Evolutionary conservation across 2,113 vertebrate genomes (phyloP), one percentile per base, ranked within the genome.

Genomic region (Malurus cyaneus): DNA sequence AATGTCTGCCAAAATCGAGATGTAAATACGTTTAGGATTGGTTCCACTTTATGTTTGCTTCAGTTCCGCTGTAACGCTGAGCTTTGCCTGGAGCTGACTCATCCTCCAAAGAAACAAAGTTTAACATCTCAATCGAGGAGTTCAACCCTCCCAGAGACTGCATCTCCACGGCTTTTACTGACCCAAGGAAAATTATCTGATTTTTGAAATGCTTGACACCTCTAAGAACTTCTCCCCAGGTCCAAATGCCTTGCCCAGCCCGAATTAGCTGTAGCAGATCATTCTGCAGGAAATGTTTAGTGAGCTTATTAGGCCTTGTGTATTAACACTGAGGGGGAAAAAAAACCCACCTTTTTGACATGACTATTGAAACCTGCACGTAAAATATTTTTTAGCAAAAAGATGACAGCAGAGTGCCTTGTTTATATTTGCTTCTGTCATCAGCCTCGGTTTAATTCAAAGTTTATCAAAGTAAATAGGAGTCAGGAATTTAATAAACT

Each of bases 21-120:
- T 89, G 95, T 88, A 95, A 92, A 95, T 93, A 80, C 81, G 93
- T 93, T 92, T 94, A 67, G 90, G 76, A 95, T 92, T 88, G 85
- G 94, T 97, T 96, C 92, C 94, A 95, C 92, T 96, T 94, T 71
- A 92, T 91, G 90, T 92, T 95, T 96, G 95, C 88, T 97, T 95
- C 86, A 92, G 94, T 96, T 96, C 93, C 16, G 8, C 93, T 88
- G 1, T 81, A 69, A 70, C 39, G 88, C 88, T 78, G 2, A 60
- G 86, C 79, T 74, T 67, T 32, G 88, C 95, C 94, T 34, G 82
- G 76, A 95, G 95, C 95, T 90, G 95, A 96, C 93, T 96, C 94
- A 88, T 6, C 92, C 92, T 62, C 79, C 90, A 71, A 86, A 69
- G 82, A 88, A 92, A 74, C 76, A 23, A 92, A 95, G 90, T 95